A percentile compares a stretch with the other conserved stretches of the same genome.
Evolutionary conservation across 2,888 invertebrate genomes (phyloP).

Genomic region (Blera fallax): DNA sequence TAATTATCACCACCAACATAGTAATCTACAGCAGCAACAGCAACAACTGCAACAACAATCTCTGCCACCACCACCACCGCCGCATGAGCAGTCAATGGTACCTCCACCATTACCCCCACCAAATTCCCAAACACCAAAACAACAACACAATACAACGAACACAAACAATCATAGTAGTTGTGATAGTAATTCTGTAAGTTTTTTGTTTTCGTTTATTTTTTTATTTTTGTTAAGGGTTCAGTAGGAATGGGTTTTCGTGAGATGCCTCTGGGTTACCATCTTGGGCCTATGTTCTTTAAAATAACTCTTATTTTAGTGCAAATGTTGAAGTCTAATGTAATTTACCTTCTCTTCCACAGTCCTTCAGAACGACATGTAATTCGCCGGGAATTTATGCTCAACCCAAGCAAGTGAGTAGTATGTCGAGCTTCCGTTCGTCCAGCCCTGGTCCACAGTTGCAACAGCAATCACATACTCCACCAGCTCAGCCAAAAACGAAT

Average conservation of each 20-base stretch:
- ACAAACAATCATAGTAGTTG: constrained; percentile 68
- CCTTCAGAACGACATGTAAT: constrained; percentile 79
- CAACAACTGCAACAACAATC: constrained; percentile 71
- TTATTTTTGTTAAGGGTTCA: background rate
- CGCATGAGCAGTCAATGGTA: constrained; percentile 73
- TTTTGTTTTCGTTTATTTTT: constrained; percentile 25
- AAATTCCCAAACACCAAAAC: constrained; percentile 72
- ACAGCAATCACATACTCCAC: constrained; percentile 75
- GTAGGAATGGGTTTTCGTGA: background rate
- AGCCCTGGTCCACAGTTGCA: constrained; percentile 80
- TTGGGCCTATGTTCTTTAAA: constrained; percentile 2
- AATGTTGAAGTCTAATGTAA: background rate
- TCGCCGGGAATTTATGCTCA: constrained; percentile 82
- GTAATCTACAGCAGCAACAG: constrained; percentile 56
- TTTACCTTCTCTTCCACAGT: constrained; percentile 75
- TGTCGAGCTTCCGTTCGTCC: constrained; percentile 81
- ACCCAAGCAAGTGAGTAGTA: constrained; percentile 80
- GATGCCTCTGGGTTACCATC: constrained; percentile 5
- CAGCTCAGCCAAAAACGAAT: constrained; percentile 80
- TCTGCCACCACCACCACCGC: constrained; percentile 73
- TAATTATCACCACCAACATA: constrained; percentile 45
- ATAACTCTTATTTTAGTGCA: background rate
- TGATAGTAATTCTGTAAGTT: constrained; percentile 73
- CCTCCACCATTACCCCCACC: constrained; percentile 72
- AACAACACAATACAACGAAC: constrained; percentile 71